Evolutionary conservation across 2,797 vertebrate genomes (phyloP).

Genomic region (Sebastes trivittatus): DNA sequence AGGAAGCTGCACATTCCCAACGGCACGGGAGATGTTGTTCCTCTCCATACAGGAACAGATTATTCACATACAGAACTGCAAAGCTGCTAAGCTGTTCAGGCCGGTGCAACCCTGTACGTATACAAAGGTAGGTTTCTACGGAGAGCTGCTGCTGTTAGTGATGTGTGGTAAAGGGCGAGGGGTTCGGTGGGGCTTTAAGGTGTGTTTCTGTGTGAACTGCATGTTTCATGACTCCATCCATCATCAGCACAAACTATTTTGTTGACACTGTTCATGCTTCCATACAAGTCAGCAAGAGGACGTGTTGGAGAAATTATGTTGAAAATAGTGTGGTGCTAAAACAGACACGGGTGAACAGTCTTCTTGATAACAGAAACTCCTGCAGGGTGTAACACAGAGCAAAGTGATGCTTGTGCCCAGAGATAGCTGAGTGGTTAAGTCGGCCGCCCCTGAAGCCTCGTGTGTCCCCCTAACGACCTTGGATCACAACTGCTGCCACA

Average conservation of each 20-base stretch:
- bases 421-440: slow-evolving; percentile 44
- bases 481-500: slow-evolving; percentile 31
- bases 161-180: not conserved
- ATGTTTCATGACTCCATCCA: slow-evolving; percentile 18
- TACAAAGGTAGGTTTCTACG: not conserved
- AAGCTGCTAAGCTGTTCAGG: slow-evolving; percentile 16
- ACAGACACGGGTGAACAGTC: slow-evolving; percentile 18
- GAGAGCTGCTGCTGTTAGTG: not conserved
- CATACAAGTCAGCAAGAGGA: slow-evolving; percentile 28
- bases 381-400: slow-evolving; percentile 26
- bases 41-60: slow-evolving; percentile 5
- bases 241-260: slow-evolving; percentile 21
- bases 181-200: not conserved
- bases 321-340: slow-evolving; percentile 19
- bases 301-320: slow-evolving; percentile 3
- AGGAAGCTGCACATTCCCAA: slow-evolving; percentile 19
- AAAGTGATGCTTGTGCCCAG: slow-evolving; percentile 28
- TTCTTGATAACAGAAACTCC: slow-evolving; percentile 47
- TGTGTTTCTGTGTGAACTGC: not conserved
- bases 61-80: not conserved
- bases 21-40: not conserved
- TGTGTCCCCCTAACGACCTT: slow-evolving; percentile 22
- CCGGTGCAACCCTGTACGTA: slow-evolving; percentile 5
- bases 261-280: not conserved
- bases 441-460: slow-evolving; percentile 24